phyloP scores from a whole-genome alignment of 2,888 invertebrate genomes.

The Teleogryllus oceanicus region DNA sequence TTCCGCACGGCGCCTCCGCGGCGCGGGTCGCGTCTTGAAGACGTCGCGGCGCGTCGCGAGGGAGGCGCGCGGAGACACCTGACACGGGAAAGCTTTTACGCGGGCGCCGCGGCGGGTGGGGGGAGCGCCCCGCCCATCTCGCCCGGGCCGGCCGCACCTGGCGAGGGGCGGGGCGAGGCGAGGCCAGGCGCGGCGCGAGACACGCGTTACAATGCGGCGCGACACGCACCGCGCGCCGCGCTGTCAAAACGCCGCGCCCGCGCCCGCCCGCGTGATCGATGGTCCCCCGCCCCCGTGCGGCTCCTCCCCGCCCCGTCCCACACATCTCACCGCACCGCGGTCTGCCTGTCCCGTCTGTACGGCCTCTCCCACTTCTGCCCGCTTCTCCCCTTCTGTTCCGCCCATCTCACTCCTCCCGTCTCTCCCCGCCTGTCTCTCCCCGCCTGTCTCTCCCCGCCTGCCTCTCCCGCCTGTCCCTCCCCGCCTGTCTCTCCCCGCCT shows the following conservation, averaged over 20 bases:
- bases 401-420: no score
- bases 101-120: background rate
- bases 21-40: background rate
- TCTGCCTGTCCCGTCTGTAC: no score
- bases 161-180: background rate
- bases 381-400: no score
- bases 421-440: no score
- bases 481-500: no score
- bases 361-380: no score
- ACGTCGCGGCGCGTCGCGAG: background rate
- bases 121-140: background rate
- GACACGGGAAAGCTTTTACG: background rate
- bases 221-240: background rate
- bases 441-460: no score
- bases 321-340: no score
- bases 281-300: background rate
- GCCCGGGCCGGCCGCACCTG: background rate
- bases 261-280: background rate
- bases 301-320: no score
- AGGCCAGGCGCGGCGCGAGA: background rate
- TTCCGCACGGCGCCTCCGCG: background rate
- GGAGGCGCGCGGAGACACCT: background rate
- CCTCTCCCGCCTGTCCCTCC: accelerated
- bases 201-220: constrained; percentile 9
- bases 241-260: background rate